Evolutionary conservation across 1,140 invertebrate genomes (phyloP).

Genomic region (Drosophila sp.): DNA sequence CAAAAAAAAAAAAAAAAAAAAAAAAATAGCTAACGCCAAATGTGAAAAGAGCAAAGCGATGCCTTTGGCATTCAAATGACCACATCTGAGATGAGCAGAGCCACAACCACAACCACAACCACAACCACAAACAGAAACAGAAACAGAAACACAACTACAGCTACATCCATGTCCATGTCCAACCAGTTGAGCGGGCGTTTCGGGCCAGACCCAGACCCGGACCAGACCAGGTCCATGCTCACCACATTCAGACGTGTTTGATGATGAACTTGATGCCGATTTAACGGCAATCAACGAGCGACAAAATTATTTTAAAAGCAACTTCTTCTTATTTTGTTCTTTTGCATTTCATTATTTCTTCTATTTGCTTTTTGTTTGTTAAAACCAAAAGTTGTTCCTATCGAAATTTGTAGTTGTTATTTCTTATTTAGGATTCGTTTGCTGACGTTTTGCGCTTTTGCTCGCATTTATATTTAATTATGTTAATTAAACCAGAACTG

Average conservation of each 20-base stretch:
- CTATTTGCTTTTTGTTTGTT: conserved; percentile 21
- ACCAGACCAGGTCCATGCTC: not conserved
- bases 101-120: not conserved
- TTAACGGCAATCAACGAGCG: conserved; percentile 49
- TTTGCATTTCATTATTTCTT: conserved; percentile 8
- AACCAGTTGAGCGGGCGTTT: conserved; percentile 50
- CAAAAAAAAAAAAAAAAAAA: conserved; percentile 24
- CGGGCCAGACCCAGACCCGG: conserved; percentile 40
- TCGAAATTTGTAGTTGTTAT: conserved; percentile 47
- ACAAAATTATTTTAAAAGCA: conserved; percentile 24
- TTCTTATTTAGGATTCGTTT: conserved; percentile 7
- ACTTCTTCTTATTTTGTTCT: conserved; percentile 14
- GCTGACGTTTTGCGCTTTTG: conserved; percentile 47
- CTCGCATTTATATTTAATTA: conserved; percentile 79
- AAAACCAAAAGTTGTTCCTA: conserved; percentile 79
- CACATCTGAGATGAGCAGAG: conserved; percentile 40
- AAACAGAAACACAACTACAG: not conserved
- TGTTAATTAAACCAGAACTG: conserved; percentile 70
- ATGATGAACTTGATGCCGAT: conserved; percentile 77
- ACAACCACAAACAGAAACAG: no score
- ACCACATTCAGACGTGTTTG: conserved; percentile 62
- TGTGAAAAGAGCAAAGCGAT: conserved; percentile 70
- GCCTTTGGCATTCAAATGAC: conserved; percentile 81
- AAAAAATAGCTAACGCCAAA: conserved; percentile 46
- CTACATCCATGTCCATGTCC: not conserved